A percentile compares a stretch with the other conserved stretches of the same genome.
Evolutionary conservation across 1,140 invertebrate species (phyloP).

Genomic region (roundworm (Caenorhabditis elegans)): WBcel235 BX284604.4:7888001-7888500

Average conservation of each 20-base stretch:
- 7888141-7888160: neutral
- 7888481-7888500: too few relatives aligned
- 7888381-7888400: too few relatives aligned
- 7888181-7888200: neutral
- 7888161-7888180: too few relatives aligned
- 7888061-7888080: too few relatives aligned
- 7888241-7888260: neutral
- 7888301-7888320: constrained; percentile 22
- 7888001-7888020: neutral
- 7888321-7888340: constrained; percentile 22
- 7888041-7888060: too few relatives aligned
- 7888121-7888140: constrained; percentile 4
- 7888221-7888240: neutral
- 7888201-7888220: neutral
- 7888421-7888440: too few relatives aligned
- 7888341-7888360: constrained; percentile 2
- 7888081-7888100: too few relatives aligned
- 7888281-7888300: neutral
- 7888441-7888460: too few relatives aligned
- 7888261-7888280: neutral
- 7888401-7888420: too few relatives aligned
- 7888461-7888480: too few relatives aligned
- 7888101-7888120: too few relatives aligned
- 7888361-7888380: neutral
- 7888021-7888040: neutral